Evolutionary conservation across 2,888 invertebrate species (phyloP), one percentile per base, ranked within the genome.

Genomic region (Plebejus melissa): DNA sequence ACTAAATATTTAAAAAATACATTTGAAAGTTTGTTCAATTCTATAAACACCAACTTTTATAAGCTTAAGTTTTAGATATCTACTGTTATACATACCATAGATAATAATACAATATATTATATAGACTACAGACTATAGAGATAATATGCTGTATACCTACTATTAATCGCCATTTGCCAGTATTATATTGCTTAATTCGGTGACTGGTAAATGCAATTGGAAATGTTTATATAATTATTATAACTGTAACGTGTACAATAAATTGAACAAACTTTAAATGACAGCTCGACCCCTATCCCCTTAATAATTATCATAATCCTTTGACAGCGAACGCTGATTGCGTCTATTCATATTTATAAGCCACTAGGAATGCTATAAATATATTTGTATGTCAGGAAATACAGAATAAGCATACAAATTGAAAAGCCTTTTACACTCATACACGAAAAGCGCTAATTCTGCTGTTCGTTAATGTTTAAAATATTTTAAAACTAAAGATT

Each of bases 261-360:
- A 72, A 50, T 71, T 46, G 6, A 50, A 32, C 72, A 54, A 72
- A 41, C 50, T 72, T 72, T 72, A 54, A 72, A 72, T 72, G 72
- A 72, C 46, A 50, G 72, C 72, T 13, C 5, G 50, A 16, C 28
- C 50, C 54, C 72, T 50, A 50, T 72, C 54, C 72, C 54, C 50
- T 13, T 72, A 5, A 72, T 32, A 32, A 32, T 72, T 72, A 72
- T 72, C 50, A 72, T 72, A 72, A 72, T 72, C 72, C 72, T 72
- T 72, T 72, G 72, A 72, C 50, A 72, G 50, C 72, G 72, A 72
- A 72, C 72, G 6, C 72, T 72, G 72, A 72, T 72, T 72, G 72
- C 72, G 13, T 54, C 72, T 54, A 72, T 72, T 72, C 72, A 72
- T 54, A 72, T 72, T 72, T 72, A 54, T 72, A 72, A 72, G 72